Evolutionary conservation across 2,113 vertebrate genomes (phyloP), one percentile per base, ranked within the genome.

Genomic region (Phylloscopus trochiloides): DNA sequence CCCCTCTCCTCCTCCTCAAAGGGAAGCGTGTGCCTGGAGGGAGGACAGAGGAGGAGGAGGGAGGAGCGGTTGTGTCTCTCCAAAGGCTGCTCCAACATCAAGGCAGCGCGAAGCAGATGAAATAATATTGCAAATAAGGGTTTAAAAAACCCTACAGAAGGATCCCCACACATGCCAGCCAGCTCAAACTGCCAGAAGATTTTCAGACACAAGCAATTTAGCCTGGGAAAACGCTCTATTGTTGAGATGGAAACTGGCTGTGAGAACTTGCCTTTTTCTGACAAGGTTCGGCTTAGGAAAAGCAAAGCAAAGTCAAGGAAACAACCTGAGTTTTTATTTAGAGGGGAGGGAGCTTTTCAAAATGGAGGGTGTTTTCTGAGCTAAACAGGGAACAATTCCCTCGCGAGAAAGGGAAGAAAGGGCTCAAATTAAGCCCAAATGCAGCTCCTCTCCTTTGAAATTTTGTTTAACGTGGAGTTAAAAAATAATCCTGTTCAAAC

Each of bases 401-500:
- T 28, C 3, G 21, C 1, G 17, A 62, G 82, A 65, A 65, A 20
- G 91, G 75, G 86, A 89, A 92, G 83, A 45, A 94, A 76, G 34
- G 74, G n/a, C 74, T 94, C 92, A 34, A 76, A 90, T 68, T 28
- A 26, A 93, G 75, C 86, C 78, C 54, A 18, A 86, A 81, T 1
- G 26, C 90, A 42, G 54, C 78, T 94, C 67, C 55, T 43, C 47
- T 79, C 67, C 88, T 83, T 86, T 89, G 93, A 94, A 84, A 71
- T 81, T 18, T n/a, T 96, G 85, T 96, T 96, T 96, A 70, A 93
- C 6, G 0, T 90, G 90, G 93, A 86, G 92, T 96, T 97, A 96
- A 96, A 92, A 95, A 61, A 71, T 89, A 97, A 94, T 91, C 94
- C 93, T 78, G 93, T 92, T 95, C 95, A 97, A 95, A 96, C 91